These are phyloP conservation scores for Monochamus saltuarius DNA, from an alignment of 1,140 invertebrate genomes.

Conservation along the genomic window DNA sequence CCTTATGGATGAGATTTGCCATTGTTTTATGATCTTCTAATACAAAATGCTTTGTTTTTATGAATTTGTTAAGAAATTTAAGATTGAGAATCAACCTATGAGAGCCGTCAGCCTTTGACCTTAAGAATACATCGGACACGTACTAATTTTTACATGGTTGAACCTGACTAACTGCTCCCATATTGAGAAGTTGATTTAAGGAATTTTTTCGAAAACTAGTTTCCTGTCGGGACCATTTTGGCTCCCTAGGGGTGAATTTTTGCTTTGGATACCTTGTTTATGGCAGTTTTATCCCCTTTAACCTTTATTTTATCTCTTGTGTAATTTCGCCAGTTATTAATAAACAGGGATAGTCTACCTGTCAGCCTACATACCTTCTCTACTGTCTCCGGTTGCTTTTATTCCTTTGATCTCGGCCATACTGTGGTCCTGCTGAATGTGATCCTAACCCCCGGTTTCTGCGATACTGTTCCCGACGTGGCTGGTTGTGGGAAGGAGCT, in stretches of 20 bases:
- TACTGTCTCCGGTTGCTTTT: not conserved
- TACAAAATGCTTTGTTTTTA: not conserved
- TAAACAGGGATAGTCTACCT: not conserved
- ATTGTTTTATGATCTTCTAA: not conserved
- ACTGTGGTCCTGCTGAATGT: not conserved
- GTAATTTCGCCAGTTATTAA: not conserved
- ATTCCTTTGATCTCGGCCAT: not conserved
- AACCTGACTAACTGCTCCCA: not conserved
- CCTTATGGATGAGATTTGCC: not conserved
- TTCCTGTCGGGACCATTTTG: conserved; percentile 2
- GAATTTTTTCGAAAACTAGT: not conserved
- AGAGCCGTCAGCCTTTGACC: not conserved
- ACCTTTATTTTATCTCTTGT: conserved; percentile 10
- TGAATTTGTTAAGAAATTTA: not conserved
- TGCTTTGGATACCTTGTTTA: conserved; percentile 10
- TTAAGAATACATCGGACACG: not conserved
- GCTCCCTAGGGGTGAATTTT: conserved; percentile 4
- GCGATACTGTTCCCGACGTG: not conserved
- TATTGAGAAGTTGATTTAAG: too few relatives aligned
- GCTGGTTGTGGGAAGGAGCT: too few relatives aligned
- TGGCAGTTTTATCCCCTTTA: conserved; percentile 16
- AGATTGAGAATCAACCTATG: not conserved
- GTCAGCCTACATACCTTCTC: not conserved
- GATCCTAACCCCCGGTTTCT: not conserved
- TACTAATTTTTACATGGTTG: not conserved